phyloP scores from a whole-genome alignment of 2,113 vertebrate genomes.

The Atrichornis clamosus region DNA sequence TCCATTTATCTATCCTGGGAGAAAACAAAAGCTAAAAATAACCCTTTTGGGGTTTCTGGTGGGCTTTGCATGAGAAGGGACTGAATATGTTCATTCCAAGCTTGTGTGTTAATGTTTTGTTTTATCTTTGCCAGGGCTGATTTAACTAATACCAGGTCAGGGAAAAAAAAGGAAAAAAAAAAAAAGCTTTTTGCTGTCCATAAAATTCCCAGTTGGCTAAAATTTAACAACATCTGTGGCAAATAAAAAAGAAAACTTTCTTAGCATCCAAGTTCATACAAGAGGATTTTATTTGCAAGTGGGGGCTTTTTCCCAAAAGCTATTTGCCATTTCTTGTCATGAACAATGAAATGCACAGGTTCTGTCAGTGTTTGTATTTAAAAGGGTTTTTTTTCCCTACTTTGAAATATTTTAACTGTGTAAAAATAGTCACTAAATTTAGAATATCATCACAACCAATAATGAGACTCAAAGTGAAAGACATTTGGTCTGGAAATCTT shows the following conservation, averaged over 20 bases:
- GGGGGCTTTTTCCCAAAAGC: not conserved
- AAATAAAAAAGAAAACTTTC: not conserved
- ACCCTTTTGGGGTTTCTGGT: constrained; percentile 45
- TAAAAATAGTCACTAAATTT: not conserved
- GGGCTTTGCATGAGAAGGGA: constrained; percentile 40
- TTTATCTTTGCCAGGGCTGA: constrained; percentile 24
- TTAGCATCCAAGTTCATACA: not conserved
- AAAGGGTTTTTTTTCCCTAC: accelerated
- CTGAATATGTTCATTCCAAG: constrained; percentile 42
- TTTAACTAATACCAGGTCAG: constrained; percentile 18
- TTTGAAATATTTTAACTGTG: not conserved
- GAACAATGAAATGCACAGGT: not conserved
- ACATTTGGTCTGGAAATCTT: not conserved
- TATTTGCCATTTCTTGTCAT: not conserved
- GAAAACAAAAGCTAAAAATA: constrained; percentile 66
- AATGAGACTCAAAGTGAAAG: not conserved
- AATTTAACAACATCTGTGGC: constrained; percentile 7
- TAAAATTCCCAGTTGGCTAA: constrained; percentile 33
- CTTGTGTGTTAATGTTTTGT: constrained; percentile 33
- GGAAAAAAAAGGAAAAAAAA: not conserved
- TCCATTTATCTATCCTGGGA: constrained; percentile 58
- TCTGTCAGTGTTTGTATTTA: not conserved
- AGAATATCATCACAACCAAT: not conserved
- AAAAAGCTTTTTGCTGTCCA: not conserved
- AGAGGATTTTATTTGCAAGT: not conserved